Conservation (phyloP, 2,888 invertebrate genomes). For the Callyntrura guangdongensis region DNA sequence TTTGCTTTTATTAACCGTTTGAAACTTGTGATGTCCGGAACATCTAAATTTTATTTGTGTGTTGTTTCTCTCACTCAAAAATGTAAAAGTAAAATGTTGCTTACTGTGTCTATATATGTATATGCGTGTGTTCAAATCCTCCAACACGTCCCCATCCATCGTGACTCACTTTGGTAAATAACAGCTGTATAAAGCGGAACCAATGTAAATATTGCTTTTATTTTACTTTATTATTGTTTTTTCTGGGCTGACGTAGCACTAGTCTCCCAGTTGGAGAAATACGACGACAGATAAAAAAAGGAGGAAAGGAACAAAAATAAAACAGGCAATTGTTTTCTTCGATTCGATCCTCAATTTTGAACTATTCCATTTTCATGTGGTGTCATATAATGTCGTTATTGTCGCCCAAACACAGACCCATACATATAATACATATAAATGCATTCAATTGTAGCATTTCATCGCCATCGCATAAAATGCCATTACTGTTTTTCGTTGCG, state of each 20-base stretch:
- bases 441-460: conserved; percentile 37
- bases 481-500: conserved; percentile 12
- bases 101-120: too few species aligned
- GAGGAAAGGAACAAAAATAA: conserved; percentile 20
- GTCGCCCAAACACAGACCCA: neutral
- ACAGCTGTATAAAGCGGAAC: neutral
- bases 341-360: conserved; percentile 29
- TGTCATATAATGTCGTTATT: conserved; percentile 45
- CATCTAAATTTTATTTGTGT: conserved; percentile 22
- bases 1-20: conserved; percentile 6
- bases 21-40: conserved; percentile 3
- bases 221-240: neutral
- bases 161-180: conserved; percentile 30
- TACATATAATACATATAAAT: conserved; percentile 14
- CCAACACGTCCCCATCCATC: neutral
- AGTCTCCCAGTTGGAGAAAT: neutral
- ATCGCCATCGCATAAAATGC: conserved; percentile 18
- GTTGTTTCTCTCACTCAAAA: neutral
- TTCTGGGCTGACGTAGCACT: neutral
- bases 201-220: conserved; percentile 23
- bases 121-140: too few species aligned
- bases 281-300: neutral
- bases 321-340: conserved; percentile 51
- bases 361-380: conserved; percentile 45
- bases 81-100: neutral